Evolutionary conservation across 2,113 vertebrate species (phyloP), one percentile per base, ranked within the genome.

Genomic region (Oncorhynchus keta): DNA sequence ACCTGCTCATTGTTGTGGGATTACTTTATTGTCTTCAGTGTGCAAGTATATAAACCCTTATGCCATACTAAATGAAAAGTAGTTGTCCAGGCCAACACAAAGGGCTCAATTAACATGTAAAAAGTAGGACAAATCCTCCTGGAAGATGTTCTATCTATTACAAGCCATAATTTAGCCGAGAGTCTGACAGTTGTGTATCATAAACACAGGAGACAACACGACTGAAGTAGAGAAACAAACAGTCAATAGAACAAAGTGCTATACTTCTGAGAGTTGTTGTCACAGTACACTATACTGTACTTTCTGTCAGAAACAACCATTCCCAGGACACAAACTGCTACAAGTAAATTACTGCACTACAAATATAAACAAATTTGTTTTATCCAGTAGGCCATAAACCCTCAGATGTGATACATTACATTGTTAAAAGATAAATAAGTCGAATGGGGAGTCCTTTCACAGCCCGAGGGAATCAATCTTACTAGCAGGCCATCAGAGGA

Each of bases 101-200:
- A 14, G 26, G 65, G 65, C 28, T 74, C 74, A 75, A 61, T 64
- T 55, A 73, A 72, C 66, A 66, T 82, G 80, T 73, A 82, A 68
- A 39, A 35, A 55, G 35, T 30, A 72, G 18, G 28, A 49, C 32
- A 51, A 77, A 49, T 22, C 32, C 24, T 18, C 26, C 68, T 67
- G 7, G 32, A 68, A 45, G 69, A 78, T 11, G 61, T 66, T 45
- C 75, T 7, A 66, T 45, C 75, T 7, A 57, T 8, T 71, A 72
- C 18, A 51, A 77, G 30, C 49, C 71, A 62, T 9, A 8, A 39
- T 39, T 39, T 39, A 39, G 7, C 39, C 9, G 39, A 39, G 39
- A 39, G 39, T 9, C 39, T 39, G 39, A 39, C 39, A 39, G 39
- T 39, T 67, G 24, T 16, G 4, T 57, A 57, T 57, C 55, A 57